Conservation (phyloP, 1,140 invertebrate species). For the Brachionus asplanchnoidis region DNA sequence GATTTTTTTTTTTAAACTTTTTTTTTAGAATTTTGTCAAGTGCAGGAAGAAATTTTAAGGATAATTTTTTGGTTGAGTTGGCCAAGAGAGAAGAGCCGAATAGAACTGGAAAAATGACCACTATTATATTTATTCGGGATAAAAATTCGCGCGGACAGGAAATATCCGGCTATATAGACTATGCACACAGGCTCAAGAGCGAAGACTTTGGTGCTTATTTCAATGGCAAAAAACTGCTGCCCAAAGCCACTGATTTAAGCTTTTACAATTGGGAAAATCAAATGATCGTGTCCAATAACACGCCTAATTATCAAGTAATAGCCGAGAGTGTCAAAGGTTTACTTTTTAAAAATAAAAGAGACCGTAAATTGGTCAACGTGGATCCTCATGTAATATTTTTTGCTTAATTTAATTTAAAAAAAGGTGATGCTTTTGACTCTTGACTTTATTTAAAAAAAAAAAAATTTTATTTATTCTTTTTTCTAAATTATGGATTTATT, state of each 20-base stretch:
- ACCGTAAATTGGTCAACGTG: slow-evolving; percentile 58
- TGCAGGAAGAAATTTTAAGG: slow-evolving; percentile 57
- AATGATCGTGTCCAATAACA: slow-evolving; percentile 64
- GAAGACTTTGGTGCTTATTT: slow-evolving; percentile 72
- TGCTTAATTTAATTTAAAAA: neutral
- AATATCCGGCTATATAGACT: slow-evolving; percentile 74
- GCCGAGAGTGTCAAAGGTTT: slow-evolving; percentile 64
- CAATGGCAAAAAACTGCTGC: slow-evolving; percentile 62
- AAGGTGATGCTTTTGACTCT: neutral
- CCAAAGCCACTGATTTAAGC: slow-evolving; percentile 65
- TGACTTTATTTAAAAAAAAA: no score
- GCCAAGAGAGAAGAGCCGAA: slow-evolving; percentile 67
- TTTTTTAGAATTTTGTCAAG: slow-evolving; percentile 54
- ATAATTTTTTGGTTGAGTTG: slow-evolving; percentile 64
- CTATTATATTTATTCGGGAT: slow-evolving; percentile 69
- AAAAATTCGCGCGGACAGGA: slow-evolving; percentile 64
- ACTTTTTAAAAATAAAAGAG: slow-evolving; percentile 62
- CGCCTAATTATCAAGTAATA: slow-evolving; percentile 66
- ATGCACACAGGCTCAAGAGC: slow-evolving; percentile 64
- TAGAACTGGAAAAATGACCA: slow-evolving; percentile 62
- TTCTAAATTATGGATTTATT: no score
- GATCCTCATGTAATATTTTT: slow-evolving; percentile 53
- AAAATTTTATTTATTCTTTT: no score
- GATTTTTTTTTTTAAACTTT: neutral
- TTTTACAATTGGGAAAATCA: slow-evolving; percentile 68